Evolutionary conservation across 2,888 invertebrate genomes (phyloP).

Genomic region (Sinohyriopsis cumingii): DNA sequence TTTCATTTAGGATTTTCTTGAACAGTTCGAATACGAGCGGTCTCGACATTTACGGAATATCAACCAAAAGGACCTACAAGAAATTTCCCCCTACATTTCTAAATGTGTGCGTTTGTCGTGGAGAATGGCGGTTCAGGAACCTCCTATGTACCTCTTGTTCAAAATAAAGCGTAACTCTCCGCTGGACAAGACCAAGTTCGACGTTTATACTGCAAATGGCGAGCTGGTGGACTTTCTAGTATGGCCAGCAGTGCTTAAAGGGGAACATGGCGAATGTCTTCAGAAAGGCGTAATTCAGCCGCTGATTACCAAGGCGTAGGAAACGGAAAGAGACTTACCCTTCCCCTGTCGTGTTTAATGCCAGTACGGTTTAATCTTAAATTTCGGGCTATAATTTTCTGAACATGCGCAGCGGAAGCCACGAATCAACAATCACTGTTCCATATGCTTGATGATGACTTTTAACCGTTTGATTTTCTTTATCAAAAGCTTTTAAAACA

Average conservation of each 20-base stretch:
- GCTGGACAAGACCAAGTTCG: constrained; percentile 36
- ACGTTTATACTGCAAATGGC: constrained; percentile 28
- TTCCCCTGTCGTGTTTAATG: too few relatives aligned
- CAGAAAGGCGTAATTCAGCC: constrained; percentile 41
- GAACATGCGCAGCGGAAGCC: too few relatives aligned
- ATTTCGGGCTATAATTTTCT: too few relatives aligned
- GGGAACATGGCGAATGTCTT: constrained; percentile 40
- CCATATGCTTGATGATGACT: too few relatives aligned
- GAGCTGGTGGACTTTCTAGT: constrained; percentile 39
- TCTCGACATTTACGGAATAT: constrained; percentile 44
- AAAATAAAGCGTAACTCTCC: constrained; percentile 40
- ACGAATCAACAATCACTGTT: too few relatives aligned
- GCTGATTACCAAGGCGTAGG: constrained; percentile 1
- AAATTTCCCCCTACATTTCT: constrained; percentile 40
- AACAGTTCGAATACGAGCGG: constrained; percentile 47
- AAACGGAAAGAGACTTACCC: too few relatives aligned
- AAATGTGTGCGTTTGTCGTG: constrained; percentile 46
- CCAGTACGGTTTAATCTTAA: too few relatives aligned
- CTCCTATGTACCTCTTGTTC: constrained; percentile 49
- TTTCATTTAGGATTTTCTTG: constrained; percentile 41
- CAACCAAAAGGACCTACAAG: constrained; percentile 42
- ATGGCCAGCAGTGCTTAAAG: constrained; percentile 45
- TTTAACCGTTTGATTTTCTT: too few relatives aligned
- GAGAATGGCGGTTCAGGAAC: constrained; percentile 48
- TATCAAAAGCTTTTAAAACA: too few relatives aligned